phyloP scores from a whole-genome alignment of 2,888 invertebrate genomes.

The Eudasyphora cyanicolor region DNA sequence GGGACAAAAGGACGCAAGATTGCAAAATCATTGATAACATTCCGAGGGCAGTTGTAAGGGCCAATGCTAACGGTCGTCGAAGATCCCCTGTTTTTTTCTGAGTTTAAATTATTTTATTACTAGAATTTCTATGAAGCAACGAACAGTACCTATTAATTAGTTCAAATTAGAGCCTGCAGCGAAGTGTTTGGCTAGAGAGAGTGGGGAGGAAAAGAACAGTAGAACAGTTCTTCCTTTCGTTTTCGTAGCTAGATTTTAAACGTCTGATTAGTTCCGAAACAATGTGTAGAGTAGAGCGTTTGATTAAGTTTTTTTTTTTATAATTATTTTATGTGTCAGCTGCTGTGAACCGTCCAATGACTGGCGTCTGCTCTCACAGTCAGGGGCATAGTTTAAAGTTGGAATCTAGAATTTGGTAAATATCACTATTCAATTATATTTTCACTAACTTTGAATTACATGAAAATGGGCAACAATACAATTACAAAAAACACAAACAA shows the following conservation, averaged over 20 bases:
- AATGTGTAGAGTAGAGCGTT: not conserved
- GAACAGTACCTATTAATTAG: constrained; percentile 59
- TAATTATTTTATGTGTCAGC: not conserved
- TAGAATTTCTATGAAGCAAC: not conserved
- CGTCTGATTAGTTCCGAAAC: not conserved
- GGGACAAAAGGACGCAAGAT: constrained; percentile 31
- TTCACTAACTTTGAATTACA: too few relatives aligned
- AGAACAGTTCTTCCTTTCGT: not conserved
- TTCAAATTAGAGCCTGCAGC: constrained; percentile 37
- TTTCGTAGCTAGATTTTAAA: not conserved
- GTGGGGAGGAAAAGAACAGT: not conserved
- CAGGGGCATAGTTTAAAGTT: too few relatives aligned
- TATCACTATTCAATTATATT: too few relatives aligned
- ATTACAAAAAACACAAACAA: too few relatives aligned
- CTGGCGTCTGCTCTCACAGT: not conserved
- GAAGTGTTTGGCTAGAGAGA: too few relatives aligned
- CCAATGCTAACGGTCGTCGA: not conserved
- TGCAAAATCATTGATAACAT: constrained; percentile 61
- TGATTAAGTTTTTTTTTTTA: not conserved
- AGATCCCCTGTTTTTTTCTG: constrained; percentile 1
- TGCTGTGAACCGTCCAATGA: not conserved
- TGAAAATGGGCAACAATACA: too few relatives aligned
- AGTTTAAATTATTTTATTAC: constrained; percentile 57
- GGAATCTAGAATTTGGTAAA: too few relatives aligned
- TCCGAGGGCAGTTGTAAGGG: constrained; percentile 43